These are phyloP conservation scores for Nomada fucata DNA, from an alignment of 2,888 invertebrate species.

Conservation along the genomic window DNA sequence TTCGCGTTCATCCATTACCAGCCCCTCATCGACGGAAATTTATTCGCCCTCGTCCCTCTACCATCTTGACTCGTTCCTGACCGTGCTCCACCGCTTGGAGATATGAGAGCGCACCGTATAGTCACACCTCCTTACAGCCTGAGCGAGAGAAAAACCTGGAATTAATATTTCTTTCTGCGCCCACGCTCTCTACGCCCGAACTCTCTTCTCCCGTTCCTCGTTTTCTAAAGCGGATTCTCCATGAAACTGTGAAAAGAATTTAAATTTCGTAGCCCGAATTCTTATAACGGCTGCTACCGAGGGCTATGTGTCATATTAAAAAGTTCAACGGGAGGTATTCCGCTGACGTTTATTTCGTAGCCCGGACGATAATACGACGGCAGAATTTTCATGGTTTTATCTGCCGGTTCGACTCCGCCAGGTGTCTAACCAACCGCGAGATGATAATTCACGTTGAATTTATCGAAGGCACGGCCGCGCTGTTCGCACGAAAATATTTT, in stretches of 20 bases:
- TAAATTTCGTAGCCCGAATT: slow-evolving; percentile 66
- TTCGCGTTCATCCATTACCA: slow-evolving; percentile 68
- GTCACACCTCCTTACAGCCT: slow-evolving; percentile 68
- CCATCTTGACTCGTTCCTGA: slow-evolving; percentile 45
- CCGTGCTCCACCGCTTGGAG: slow-evolving; percentile 53
- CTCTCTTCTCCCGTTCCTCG: slow-evolving; percentile 48
- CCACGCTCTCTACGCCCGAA: not conserved
- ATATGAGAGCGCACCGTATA: slow-evolving; percentile 67
- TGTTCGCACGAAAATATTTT: too few species aligned
- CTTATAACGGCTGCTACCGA: slow-evolving; percentile 58
- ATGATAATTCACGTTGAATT: slow-evolving; percentile 29
- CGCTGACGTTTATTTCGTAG: slow-evolving; percentile 65
- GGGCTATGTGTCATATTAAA: slow-evolving; percentile 70
- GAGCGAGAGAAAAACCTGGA: slow-evolving; percentile 64
- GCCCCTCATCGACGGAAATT: slow-evolving; percentile 66
- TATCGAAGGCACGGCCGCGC: not conserved
- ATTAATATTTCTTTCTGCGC: slow-evolving; percentile 71
- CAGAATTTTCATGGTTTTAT: slow-evolving; percentile 61
- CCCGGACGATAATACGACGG: slow-evolving; percentile 56
- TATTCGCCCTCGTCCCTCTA: slow-evolving; percentile 61
- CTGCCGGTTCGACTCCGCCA: slow-evolving; percentile 22
- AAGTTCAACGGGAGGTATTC: slow-evolving; percentile 61
- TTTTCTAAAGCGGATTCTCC: slow-evolving; percentile 64
- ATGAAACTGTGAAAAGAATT: slow-evolving; percentile 72
- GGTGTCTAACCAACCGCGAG: slow-evolving; percentile 19